Conservation (phyloP, 2,888 invertebrate genomes). For the Tholera decimalis region DNA sequence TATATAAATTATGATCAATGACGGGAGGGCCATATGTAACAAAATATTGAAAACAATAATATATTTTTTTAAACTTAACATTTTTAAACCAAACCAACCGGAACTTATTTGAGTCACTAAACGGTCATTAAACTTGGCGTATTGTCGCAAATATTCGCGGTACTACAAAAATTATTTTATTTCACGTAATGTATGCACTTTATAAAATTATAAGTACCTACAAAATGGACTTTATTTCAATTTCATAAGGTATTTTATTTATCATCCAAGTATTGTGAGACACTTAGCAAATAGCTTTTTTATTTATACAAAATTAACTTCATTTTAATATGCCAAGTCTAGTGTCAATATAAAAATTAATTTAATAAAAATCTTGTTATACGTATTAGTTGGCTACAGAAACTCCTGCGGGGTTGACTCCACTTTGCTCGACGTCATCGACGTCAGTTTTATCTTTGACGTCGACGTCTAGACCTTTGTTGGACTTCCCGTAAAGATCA, state of each 20-base stretch:
- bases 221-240: neutral
- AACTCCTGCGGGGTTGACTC: conserved; percentile 32
- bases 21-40: neutral
- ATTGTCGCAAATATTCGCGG: neutral
- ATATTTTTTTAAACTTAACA: conserved; percentile 17
- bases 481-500: conserved; percentile 75
- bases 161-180: neutral
- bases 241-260: neutral
- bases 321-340: neutral
- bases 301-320: neutral
- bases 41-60: conserved; percentile 24
- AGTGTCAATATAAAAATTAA: neutral
- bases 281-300: neutral
- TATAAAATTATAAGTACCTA: too few relatives aligned
- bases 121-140: neutral
- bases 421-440: conserved; percentile 9
- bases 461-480: conserved; percentile 53
- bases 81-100: neutral
- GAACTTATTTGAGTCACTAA: neutral
- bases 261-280: neutral
- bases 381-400: conserved; percentile 53
- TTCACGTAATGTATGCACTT: neutral
- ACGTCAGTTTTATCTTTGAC: neutral
- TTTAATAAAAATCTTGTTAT: conserved; percentile 44
- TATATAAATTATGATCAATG: conserved; percentile 13